A percentile compares a stretch with the other conserved stretches of the same genome.
Conservation (phyloP, 2,888 invertebrate species). For the Ophion ellenae region DNA sequence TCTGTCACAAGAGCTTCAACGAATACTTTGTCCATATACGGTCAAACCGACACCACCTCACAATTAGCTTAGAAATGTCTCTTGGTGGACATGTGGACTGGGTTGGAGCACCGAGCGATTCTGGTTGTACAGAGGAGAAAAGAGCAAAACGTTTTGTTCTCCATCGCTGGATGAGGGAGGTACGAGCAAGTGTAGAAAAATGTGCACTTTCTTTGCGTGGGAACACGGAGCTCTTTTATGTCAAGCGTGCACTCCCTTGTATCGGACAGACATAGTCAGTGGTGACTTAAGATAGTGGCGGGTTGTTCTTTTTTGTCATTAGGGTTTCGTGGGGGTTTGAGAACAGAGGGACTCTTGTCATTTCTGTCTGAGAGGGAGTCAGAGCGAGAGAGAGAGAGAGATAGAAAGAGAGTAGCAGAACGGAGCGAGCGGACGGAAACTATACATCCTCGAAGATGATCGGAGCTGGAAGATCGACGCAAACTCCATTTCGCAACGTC, state of each 20-base stretch:
- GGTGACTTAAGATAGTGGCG: neutral
- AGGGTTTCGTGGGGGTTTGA: neutral
- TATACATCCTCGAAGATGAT: neutral
- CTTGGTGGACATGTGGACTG: neutral
- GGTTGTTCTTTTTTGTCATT: neutral
- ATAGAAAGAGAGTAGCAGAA: neutral
- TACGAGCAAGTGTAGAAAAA: neutral
- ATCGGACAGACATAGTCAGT: neutral
- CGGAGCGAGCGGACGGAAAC: neutral
- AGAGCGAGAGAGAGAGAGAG: neutral
- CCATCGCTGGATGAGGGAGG: neutral
- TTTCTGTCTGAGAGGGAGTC: neutral
- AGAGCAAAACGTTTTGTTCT: neutral
- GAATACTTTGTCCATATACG: neutral
- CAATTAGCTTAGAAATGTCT: neutral
- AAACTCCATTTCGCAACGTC: neutral
- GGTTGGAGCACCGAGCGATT: too few relatives aligned
- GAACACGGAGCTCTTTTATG: neutral
- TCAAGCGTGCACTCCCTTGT: neutral
- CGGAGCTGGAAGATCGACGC: neutral
- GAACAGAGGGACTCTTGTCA: neutral
- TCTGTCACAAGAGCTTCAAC: neutral
- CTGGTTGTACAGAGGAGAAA: neutral
- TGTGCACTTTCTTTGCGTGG: too few relatives aligned
- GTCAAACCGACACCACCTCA: neutral